Conservation (phyloP, 2,888 invertebrate genomes). For the Cryptocheilus praepositus region DNA sequence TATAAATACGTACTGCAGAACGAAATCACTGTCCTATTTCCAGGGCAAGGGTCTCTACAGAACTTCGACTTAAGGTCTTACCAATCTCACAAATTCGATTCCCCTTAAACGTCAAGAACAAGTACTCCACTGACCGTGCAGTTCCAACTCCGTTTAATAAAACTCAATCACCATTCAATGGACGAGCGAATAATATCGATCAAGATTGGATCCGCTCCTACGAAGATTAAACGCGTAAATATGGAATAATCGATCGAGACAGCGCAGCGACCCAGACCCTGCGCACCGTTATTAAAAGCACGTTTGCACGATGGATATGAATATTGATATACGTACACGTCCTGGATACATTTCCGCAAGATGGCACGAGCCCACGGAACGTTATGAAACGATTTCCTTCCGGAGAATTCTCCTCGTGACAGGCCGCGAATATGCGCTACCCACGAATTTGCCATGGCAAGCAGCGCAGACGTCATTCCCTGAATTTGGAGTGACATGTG, state of each 20-base stretch:
- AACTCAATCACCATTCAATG: no score
- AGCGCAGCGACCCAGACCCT: background rate
- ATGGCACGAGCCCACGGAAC: slow-evolving; percentile 4
- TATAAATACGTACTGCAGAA: no score
- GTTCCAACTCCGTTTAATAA: no score
- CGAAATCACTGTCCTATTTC: no score
- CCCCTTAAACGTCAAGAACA: no score
- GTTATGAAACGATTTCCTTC: slow-evolving; percentile 42
- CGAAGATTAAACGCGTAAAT: background rate
- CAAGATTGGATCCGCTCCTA: background rate
- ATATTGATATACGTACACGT: slow-evolving; percentile 7
- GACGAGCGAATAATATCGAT: background rate
- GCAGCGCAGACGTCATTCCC: slow-evolving; percentile 27
- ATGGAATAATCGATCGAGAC: background rate
- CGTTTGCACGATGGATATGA: background rate
- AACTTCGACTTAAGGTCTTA: no score
- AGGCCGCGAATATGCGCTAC: slow-evolving; percentile 30
- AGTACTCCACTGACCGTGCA: no score
- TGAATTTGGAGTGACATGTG: slow-evolving; percentile 41
- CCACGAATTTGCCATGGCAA: slow-evolving; percentile 32
- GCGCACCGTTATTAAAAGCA: background rate
- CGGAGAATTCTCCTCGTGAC: slow-evolving; percentile 34
- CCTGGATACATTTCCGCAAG: slow-evolving; percentile 4
- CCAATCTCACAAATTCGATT: no score
- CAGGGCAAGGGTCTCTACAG: no score